A percentile compares a stretch with the other conserved stretches of the same genome.
phyloP scores from a whole-genome alignment of 2,113 vertebrate species.

The Micromys minutus region DNA sequence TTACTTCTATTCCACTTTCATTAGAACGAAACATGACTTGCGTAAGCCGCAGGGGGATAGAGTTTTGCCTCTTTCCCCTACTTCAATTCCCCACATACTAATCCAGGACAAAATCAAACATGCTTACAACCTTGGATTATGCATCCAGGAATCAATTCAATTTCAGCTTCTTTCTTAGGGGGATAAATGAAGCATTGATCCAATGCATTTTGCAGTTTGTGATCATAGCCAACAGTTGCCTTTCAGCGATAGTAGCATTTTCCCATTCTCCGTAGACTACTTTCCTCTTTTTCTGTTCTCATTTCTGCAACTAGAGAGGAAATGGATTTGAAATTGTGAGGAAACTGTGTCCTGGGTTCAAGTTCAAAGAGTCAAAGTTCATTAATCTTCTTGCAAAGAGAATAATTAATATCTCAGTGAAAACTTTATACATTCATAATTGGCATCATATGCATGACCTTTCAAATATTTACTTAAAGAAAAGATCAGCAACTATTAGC shows the following conservation, averaged over 20 bases:
- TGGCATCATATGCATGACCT: not conserved
- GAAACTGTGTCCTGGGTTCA: not conserved
- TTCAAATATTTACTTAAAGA: slow-evolving; percentile 15
- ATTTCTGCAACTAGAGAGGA: not conserved
- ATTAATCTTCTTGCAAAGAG: not conserved
- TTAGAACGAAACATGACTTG: not conserved
- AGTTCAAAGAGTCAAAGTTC: not conserved
- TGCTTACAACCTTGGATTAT: not conserved
- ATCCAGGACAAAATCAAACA: not conserved
- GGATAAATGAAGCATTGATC: not conserved
- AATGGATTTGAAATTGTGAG: not conserved
- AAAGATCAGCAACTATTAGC: not conserved
- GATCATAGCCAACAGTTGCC: not conserved
- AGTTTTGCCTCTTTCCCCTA: not conserved
- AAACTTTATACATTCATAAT: slow-evolving; percentile 4
- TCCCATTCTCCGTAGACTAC: not conserved
- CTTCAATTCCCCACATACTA: not conserved
- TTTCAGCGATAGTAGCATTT: not conserved
- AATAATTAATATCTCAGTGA: slow-evolving; percentile 3
- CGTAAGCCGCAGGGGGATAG: not conserved
- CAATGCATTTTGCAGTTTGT: not conserved
- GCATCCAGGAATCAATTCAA: not conserved
- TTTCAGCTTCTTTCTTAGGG: not conserved
- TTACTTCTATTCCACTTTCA: not conserved
- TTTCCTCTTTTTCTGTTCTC: not conserved